Conservation (phyloP, 2,888 invertebrate genomes). For the Diplazon laetatorius region DNA sequence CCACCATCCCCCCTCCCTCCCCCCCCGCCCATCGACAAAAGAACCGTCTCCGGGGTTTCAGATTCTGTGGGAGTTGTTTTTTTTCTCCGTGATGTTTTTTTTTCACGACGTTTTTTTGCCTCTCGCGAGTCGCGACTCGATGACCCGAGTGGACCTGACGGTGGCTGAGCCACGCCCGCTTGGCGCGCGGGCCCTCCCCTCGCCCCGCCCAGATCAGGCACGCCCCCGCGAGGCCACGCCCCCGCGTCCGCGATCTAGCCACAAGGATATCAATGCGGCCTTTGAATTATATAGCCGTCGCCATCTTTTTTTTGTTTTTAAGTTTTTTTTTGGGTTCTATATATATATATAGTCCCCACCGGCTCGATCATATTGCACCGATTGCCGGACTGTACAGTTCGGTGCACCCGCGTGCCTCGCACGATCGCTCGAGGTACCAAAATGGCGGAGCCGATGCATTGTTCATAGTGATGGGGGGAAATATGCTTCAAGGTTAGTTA, state of each 20-base stretch:
- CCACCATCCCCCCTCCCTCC: too few species aligned
- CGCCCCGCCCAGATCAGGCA: constrained; percentile 40
- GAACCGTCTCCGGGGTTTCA: constrained; percentile 32
- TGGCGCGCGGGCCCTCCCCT: not conserved
- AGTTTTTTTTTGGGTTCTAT: too few species aligned
- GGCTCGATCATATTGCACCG: constrained; percentile 1
- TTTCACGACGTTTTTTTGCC: not conserved
- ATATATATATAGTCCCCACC: constrained; percentile 20
- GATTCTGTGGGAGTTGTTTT: not conserved
- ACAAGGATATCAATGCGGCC: constrained; percentile 65
- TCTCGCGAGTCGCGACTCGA: constrained; percentile 9
- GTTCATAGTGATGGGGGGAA: constrained; percentile 27
- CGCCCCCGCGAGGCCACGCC: constrained; percentile 9
- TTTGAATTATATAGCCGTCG: constrained; percentile 62
- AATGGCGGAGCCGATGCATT: constrained; percentile 62
- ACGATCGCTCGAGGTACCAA: constrained; percentile 58
- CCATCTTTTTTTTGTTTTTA: constrained; percentile 50
- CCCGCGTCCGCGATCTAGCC: constrained; percentile 37
- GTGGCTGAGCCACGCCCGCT: constrained; percentile 37
- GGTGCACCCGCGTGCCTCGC: not conserved
- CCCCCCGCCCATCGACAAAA: constrained; percentile 37
- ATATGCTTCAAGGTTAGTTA: constrained; percentile 34
- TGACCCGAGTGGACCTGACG: constrained; percentile 46
- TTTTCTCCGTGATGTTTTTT: not conserved
- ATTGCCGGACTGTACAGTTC: constrained; percentile 32